Conservation (phyloP, 1,140 invertebrate species). For the Drosophila nebulosa region DNA sequence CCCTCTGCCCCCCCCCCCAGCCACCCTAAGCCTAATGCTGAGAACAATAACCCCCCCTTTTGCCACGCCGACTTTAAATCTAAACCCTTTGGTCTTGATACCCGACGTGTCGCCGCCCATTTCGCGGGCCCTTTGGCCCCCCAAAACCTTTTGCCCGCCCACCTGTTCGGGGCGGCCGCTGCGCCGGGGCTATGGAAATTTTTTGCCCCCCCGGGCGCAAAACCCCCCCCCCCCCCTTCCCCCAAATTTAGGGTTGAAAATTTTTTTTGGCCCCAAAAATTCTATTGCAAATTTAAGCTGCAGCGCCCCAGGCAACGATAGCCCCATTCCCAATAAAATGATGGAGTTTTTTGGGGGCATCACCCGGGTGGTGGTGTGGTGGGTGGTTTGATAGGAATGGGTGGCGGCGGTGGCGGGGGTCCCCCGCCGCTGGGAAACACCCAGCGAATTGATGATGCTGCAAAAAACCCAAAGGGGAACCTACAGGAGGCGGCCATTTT, state of each 20-base stretch:
- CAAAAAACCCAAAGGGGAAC: conserved; percentile 79
- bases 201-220: conserved; percentile 98
- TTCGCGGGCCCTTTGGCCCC: conserved; percentile 32
- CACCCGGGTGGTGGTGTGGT: conserved; percentile 5
- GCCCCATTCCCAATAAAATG: conserved; percentile 67
- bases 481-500: conserved; percentile 80
- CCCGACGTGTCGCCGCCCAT: conserved; percentile 36
- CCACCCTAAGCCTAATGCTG: conserved; percentile 70
- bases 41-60: conserved; percentile 63
- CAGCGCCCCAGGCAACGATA: conserved; percentile 62
- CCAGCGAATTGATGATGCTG: conserved; percentile 51
- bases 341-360: background rate
- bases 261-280: conserved; percentile 97
- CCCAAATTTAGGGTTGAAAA: conserved; percentile 95
- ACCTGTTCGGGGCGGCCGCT: conserved; percentile 30
- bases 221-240: too few relatives aligned
- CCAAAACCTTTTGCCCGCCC: conserved; percentile 31
- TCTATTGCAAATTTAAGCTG: conserved; percentile 92
- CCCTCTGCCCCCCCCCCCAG: conserved; percentile 11
- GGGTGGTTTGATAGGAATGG: background rate
- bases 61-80: conserved; percentile 61
- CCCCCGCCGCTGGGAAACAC: conserved; percentile 38
- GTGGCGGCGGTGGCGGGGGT: conserved; percentile 4
- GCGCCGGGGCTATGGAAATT: conserved; percentile 82
- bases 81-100: conserved; percentile 62